phyloP scores from a whole-genome alignment of 2,113 vertebrate genomes.

The Pollachius pollachius region DNA sequence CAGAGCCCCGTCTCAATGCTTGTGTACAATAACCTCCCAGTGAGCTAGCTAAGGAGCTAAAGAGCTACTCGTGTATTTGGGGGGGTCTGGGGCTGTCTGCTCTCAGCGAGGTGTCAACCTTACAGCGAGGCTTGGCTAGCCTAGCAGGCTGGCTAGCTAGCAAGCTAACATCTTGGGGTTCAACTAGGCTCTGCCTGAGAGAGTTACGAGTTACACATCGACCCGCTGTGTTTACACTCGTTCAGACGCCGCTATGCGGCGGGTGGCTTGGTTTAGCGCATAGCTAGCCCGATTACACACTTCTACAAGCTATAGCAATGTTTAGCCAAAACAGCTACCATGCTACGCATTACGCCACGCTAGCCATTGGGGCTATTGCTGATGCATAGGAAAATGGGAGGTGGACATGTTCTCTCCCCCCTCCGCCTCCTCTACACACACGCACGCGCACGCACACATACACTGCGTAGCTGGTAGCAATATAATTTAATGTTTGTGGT shows the following conservation, averaged over 20 bases:
- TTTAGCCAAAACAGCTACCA: slow-evolving; percentile 61
- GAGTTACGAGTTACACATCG: slow-evolving; percentile 36
- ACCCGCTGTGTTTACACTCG: slow-evolving; percentile 17
- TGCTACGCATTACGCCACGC: slow-evolving; percentile 74
- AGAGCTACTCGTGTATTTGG: slow-evolving; percentile 13
- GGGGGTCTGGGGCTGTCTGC: slow-evolving; percentile 16
- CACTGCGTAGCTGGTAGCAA: slow-evolving; percentile 61
- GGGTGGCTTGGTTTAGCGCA: slow-evolving; percentile 7
- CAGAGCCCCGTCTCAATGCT: neutral
- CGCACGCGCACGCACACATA: slow-evolving; percentile 19
- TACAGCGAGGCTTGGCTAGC: slow-evolving; percentile 39
- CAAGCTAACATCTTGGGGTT: slow-evolving; percentile 40
- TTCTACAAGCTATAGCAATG: slow-evolving; percentile 23
- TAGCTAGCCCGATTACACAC: slow-evolving; percentile 15
- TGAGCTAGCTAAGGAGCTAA: neutral
- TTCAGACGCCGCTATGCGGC: neutral
- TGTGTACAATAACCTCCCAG: neutral
- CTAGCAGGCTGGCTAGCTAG: slow-evolving; percentile 52
- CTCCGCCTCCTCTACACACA: no score
- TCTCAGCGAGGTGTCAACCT: slow-evolving; percentile 42
- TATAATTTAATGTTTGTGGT: slow-evolving; percentile 23
- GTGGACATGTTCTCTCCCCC: slow-evolving; percentile 76
- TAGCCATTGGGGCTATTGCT: slow-evolving; percentile 70
- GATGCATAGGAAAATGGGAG: slow-evolving; percentile 80
- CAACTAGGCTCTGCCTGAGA: slow-evolving; percentile 2